Evolutionary conservation across 2,888 invertebrate species (phyloP).

Genomic region (Chorisops tibialis): DNA sequence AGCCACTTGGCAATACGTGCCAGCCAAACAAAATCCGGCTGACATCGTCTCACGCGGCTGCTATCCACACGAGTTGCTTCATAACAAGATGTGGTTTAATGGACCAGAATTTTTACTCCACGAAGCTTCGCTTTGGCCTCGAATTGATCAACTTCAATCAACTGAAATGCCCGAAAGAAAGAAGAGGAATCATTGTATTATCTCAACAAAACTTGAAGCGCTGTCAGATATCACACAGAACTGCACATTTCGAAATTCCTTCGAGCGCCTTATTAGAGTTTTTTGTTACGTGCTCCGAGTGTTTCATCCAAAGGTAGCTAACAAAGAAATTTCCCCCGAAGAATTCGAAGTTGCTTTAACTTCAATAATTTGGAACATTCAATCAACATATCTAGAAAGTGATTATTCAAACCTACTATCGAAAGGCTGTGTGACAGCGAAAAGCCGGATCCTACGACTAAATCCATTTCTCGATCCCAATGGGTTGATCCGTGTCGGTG

Average conservation of each 20-base stretch:
- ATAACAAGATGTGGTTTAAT: too few species aligned
- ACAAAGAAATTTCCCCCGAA: not conserved
- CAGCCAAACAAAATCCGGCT: conserved; percentile 35
- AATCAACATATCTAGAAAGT: not conserved
- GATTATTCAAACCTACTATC: not conserved
- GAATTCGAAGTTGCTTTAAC: not conserved
- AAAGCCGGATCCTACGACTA: not conserved
- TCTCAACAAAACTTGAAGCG: not conserved
- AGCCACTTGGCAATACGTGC: conserved; percentile 34
- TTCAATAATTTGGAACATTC: not conserved
- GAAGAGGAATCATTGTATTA: not conserved
- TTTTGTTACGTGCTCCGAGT: not conserved
- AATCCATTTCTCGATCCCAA: conserved; percentile 30
- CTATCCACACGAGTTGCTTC: too few species aligned
- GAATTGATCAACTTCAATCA: too few species aligned
- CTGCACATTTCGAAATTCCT: not conserved
- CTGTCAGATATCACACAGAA: not conserved
- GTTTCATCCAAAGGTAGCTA: not conserved
- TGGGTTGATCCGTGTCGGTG: conserved; percentile 29
- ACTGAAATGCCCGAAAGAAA: too few species aligned
- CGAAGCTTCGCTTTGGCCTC: conserved; percentile 4
- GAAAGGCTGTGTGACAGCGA: not conserved
- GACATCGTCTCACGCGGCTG: conserved; percentile 36
- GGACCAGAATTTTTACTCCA: conserved; percentile 33
- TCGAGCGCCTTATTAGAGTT: not conserved